Percentiles rank a stretch among this genome's conserved stretches.
phyloP scores from a whole-genome alignment of 2,888 invertebrate genomes.

The Eremobia ochroleuca region DNA sequence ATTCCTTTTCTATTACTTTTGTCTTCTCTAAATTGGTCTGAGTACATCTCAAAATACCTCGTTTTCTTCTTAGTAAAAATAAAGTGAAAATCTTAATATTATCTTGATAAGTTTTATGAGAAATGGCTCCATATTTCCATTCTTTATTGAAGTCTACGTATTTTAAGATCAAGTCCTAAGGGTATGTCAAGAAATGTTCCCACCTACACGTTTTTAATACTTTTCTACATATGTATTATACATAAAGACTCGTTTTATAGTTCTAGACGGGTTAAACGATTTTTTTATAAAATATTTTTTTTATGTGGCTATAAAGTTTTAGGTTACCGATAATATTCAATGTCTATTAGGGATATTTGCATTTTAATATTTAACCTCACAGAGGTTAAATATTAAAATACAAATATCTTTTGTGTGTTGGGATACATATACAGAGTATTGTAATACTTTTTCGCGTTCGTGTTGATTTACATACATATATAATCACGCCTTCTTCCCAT shows the following conservation, averaged over 20 bases:
- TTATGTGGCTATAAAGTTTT: neutral
- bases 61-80: neutral
- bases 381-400: no score
- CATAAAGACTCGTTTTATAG: conserved; percentile 10
- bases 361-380: neutral
- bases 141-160: neutral
- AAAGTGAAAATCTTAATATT: neutral
- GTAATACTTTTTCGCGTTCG: neutral
- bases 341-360: neutral
- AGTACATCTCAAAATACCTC: neutral
- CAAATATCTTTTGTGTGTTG: no score
- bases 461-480: neutral
- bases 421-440: neutral
- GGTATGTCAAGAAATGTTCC: neutral
- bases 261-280: neutral
- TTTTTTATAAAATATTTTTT: neutral
- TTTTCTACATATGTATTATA: neutral
- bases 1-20: neutral
- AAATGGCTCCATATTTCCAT: conserved; percentile 16
- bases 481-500: no score
- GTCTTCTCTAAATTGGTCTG: neutral
- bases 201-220: neutral
- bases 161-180: neutral
- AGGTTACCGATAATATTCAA: neutral
- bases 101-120: neutral